Evolutionary conservation across 1,140 invertebrate species (phyloP).

Genomic region (Colletes gigas): DNA sequence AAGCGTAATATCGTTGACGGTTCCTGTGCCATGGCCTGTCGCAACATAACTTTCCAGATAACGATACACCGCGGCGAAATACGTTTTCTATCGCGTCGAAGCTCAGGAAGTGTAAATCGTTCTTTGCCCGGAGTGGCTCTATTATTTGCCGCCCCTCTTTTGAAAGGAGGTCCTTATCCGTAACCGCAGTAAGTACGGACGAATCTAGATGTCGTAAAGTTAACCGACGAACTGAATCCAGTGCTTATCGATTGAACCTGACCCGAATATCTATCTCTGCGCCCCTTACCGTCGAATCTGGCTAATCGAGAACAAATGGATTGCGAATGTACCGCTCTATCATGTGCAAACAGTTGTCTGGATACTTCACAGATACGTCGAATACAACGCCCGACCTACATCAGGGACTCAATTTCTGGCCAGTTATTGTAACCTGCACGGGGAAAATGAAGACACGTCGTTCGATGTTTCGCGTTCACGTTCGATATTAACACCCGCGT

Average conservation of each 20-base stretch:
- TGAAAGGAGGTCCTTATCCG: conserved; percentile 18
- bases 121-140: background rate
- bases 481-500: background rate
- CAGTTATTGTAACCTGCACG: background rate
- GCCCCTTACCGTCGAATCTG: background rate
- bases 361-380: conserved; percentile 10
- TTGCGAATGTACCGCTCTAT: conserved; percentile 16
- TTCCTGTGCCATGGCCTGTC: no score
- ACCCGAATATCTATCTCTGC: conserved; percentile 14
- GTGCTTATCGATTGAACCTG: conserved; percentile 48
- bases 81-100: background rate
- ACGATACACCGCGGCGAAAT: background rate
- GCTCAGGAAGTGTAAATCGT: background rate
- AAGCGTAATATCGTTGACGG: background rate
- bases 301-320: conserved; percentile 46
- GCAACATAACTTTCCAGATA: background rate
- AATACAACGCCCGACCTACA: background rate
- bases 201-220: conserved; percentile 36
- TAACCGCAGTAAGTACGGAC: background rate
- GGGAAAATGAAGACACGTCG: background rate
- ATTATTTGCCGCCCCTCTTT: background rate
- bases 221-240: conserved; percentile 41
- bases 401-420: background rate
- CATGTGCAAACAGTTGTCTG: conserved; percentile 16
- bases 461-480: background rate